A percentile compares a stretch with the other conserved stretches of the same genome.
Evolutionary conservation across 1,140 invertebrate genomes (phyloP).

Genomic region (Neodiprion pinetum): DNA sequence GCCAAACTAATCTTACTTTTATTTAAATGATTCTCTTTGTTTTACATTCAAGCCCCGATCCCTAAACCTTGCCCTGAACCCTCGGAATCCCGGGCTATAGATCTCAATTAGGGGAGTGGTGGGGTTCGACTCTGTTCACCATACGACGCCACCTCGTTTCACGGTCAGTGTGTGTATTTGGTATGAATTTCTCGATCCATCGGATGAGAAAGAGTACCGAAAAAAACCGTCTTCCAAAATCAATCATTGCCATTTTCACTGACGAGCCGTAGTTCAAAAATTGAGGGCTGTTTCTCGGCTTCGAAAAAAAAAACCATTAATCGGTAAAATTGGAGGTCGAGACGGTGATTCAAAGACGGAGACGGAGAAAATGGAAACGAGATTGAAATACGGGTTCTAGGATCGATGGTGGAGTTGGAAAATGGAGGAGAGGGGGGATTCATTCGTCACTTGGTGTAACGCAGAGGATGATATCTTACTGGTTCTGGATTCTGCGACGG

Average conservation of each 20-base stretch:
- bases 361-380: not conserved
- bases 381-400: not conserved
- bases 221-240: not conserved
- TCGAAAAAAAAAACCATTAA: too few relatives aligned
- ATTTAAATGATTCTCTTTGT: not conserved
- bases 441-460: not conserved
- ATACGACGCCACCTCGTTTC: not conserved
- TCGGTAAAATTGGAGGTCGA: not conserved
- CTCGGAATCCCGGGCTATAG: not conserved
- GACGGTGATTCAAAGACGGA: not conserved
- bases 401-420: not conserved
- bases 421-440: not conserved
- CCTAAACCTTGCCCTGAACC: not conserved
- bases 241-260: too few relatives aligned
- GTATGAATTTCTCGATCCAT: not conserved
- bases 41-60: not conserved
- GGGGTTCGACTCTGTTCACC: not conserved
- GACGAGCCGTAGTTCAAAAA: too few relatives aligned
- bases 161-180: not conserved
- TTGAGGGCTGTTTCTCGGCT: too few relatives aligned
- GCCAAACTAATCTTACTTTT: not conserved
- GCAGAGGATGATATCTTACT: not conserved
- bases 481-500: not conserved
- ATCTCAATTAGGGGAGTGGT: not conserved
- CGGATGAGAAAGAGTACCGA: not conserved